Evolutionary conservation across 2,888 invertebrate species (phyloP), one percentile per base, ranked within the genome.

Genomic region (Callinectes sapidus): DNA sequence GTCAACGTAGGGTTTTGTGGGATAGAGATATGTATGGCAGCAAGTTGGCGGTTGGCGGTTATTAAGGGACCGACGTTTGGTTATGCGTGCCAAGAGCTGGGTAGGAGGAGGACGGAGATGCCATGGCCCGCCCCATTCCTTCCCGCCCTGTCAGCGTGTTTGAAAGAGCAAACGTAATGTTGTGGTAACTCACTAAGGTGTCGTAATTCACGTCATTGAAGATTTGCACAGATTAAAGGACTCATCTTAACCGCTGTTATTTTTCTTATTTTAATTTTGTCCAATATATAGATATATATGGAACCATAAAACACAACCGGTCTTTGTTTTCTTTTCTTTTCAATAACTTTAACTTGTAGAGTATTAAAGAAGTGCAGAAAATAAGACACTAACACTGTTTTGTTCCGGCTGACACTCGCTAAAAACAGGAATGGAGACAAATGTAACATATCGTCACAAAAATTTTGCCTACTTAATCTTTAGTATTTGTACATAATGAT

Each of bases 71-170:
- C 28, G 39, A 23, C 77, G 23, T 71, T 28, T 1, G 91, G 87
- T 92, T 90, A 77, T 61, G 66, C 28, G 92, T 92, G 92, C 92
- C 92, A 92, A 92, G 90, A 71, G 39, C 18, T 48, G 87, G 90
- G 77, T 71, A 87, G 92, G 10, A 87, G 92, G 10, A 16, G 61
- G 66, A 39, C 66, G 61, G 35, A 86, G 42, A 6, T 89, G 23
- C 23, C 66, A 35, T 6, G 8, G 23, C 66, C 23, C 54, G 23
- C n/a, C 61, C 23, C 66, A n/a, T 32, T n/a, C 89, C 88, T 88
- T 61, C 18, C n/a, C 32, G 35, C 61, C 28, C 23, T 61, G n/a
- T 87, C 87, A 71, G 71, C 71, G 28, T 71, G 71, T 23, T 71
- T n/a, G n/a, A 71, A 13, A 71, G 71, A n/a, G 71, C 71, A 71